Base-by-base conservation (phyloP, 1,140 invertebrate species). In the Macrobrachium rosenbergii region DNA sequence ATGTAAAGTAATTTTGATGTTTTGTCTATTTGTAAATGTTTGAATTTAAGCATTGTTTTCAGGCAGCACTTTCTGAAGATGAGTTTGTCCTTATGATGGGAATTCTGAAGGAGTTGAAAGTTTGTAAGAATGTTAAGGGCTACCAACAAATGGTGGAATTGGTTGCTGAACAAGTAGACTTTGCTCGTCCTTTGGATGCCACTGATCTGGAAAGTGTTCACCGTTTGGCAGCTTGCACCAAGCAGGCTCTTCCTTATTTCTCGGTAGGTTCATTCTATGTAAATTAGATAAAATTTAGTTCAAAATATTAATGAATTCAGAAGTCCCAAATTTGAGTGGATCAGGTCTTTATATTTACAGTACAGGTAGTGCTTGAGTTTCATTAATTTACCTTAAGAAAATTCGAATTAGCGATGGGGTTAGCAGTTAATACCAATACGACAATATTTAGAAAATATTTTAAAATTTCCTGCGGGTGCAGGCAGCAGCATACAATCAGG, bases 41-140 rank as follows among this genome's bases (percentile, higher is more conserved):
- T 14, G 2, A 23, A 37, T 59, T 81, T 60, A 59, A 67, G 11
- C 62, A 21, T 82, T 21, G 17, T 59, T 58, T 77, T n/a, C 63
- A 88, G 81, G 80, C 63, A 19, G 77, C 77, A 2, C 81, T 97
- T 16, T 97, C 96, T 63, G 96, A 96, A 77, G 96, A 98, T 90
- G 98, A 99, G 92, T 98, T 98, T 93, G 95, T 97, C 87, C 94
- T 95, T 75, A 95, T 99, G 59, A 97, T 99, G 95, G 95, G 95
- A 23, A 94, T 98, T 82, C 93, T 99, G 88, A 94, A 94, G 2
- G 94, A 94, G 92, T 95, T 98, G 14, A 95, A 95, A 92, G 93
- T 97, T 69, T 95, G 96, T 73, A 95, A 95, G 89, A 96, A 96
- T 60, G 93, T 96, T 23, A 93, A 93, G 88, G 97, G 97, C 12